Conservation (phyloP, 2,113 vertebrate genomes). For the Crotalus horridus region DNA sequence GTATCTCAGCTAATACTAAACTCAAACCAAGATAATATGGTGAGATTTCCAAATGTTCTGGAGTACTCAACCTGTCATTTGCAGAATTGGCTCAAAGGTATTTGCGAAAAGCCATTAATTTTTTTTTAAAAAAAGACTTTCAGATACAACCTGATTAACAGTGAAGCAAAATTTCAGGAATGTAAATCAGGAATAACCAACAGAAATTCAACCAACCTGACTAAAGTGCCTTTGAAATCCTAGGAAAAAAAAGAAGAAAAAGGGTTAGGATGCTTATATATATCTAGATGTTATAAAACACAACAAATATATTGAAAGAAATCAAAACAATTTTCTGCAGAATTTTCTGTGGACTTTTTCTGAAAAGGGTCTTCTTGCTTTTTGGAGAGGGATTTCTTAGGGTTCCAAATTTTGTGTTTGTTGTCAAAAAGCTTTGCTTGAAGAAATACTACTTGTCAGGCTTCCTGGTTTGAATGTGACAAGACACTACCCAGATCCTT, state of each 20-base stretch:
- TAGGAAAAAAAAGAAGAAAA: slow-evolving; percentile 41
- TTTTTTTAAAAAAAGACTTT: background rate
- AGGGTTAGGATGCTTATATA: background rate
- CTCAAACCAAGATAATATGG: background rate
- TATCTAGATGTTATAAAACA: background rate
- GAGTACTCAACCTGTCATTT: background rate
- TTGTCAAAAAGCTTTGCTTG: background rate
- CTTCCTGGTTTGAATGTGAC: background rate
- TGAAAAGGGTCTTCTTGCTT: background rate
- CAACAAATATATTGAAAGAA: background rate
- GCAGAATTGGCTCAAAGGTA: background rate
- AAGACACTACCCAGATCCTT: background rate
- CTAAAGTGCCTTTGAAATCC: slow-evolving; percentile 75
- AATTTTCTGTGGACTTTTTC: background rate
- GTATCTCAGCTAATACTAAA: background rate
- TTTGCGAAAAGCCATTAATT: background rate
- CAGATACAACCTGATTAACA: background rate
- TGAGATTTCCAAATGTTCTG: background rate
- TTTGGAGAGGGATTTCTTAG: background rate
- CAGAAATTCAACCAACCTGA: slow-evolving; percentile 60
- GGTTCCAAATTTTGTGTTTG: background rate
- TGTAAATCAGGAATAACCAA: background rate
- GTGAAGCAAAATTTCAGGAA: background rate
- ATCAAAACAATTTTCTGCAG: background rate
- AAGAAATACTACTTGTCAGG: background rate